Evolutionary conservation across 37 sponge, comb jelly and placozoan genomes (phyloP).

Genomic region (Amphimedon queenslandica): DNA sequence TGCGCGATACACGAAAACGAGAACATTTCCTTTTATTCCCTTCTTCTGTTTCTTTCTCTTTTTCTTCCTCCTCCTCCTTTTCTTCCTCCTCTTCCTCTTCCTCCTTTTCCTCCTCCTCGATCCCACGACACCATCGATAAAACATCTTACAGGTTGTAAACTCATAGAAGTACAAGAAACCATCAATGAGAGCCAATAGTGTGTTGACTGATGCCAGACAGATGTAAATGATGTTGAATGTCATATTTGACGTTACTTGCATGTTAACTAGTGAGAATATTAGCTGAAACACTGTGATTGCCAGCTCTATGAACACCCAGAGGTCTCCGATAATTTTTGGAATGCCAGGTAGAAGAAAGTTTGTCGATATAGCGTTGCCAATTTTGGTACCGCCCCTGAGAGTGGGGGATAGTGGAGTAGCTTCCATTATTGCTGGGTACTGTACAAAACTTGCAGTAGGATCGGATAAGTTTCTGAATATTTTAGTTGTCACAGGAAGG

Average conservation of each 20-base stretch:
- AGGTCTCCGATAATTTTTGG: slow-evolving; percentile 26
- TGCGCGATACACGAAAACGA: neutral
- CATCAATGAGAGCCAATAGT: slow-evolving; percentile 38
- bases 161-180: slow-evolving; percentile 34
- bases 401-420: too few species aligned
- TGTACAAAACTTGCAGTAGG: too few species aligned
- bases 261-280: slow-evolving; percentile 11
- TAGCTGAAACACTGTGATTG: slow-evolving; percentile 22
- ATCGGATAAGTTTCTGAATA: too few species aligned
- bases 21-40: neutral
- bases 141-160: slow-evolving; percentile 14
- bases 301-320: slow-evolving; percentile 46
- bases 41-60: neutral
- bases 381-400: too few species aligned
- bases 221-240: slow-evolving; percentile 21
- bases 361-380: slow-evolving; percentile 28
- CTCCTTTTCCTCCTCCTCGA: neutral
- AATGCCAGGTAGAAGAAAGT: slow-evolving; percentile 25
- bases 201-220: slow-evolving; percentile 12
- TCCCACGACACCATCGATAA: neutral
- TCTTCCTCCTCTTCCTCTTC: neutral
- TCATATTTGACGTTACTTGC: neutral
- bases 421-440: too few species aligned
- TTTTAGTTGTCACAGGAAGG: too few species aligned
- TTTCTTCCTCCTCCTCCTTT: neutral